phyloP scores from a whole-genome alignment of 1,140 invertebrate genomes.

The Rhysida immarginata region DNA sequence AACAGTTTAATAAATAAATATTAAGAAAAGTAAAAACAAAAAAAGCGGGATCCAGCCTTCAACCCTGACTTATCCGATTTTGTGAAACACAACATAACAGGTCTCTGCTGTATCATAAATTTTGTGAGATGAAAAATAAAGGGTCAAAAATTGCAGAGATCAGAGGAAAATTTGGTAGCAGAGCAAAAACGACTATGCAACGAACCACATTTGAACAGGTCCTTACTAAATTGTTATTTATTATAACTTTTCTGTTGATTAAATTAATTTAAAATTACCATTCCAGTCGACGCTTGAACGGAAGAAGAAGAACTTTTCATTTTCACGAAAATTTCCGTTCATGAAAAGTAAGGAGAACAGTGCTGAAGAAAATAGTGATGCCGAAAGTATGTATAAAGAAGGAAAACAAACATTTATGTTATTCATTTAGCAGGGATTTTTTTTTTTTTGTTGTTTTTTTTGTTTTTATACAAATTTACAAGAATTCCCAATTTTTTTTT shows the following conservation, averaged over 20 bases:
- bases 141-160: background rate
- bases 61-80: too few species aligned
- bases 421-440: background rate
- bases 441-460: constrained; percentile 5
- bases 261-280: background rate
- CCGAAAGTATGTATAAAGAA: constrained; percentile 75
- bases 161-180: too few species aligned
- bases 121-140: too few species aligned
- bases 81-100: too few species aligned
- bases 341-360: constrained; percentile 96
- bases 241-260: background rate
- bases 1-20: too few species aligned
- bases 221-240: background rate
- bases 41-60: too few species aligned
- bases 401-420: background rate
- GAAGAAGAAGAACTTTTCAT: constrained; percentile 95
- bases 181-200: too few species aligned
- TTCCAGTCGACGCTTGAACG: constrained; percentile 66
- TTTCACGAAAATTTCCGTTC: constrained; percentile 94
- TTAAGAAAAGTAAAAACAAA: too few species aligned
- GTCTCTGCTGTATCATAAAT: too few species aligned
- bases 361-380: constrained; percentile 90
- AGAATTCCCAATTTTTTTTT: too few species aligned
- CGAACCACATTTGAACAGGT: too few species aligned
- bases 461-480: too few species aligned